A percentile compares a stretch with the other conserved stretches of the same genome.
phyloP scores from a whole-genome alignment of 2,113 vertebrate species.

The Tragulus kanchil region DNA sequence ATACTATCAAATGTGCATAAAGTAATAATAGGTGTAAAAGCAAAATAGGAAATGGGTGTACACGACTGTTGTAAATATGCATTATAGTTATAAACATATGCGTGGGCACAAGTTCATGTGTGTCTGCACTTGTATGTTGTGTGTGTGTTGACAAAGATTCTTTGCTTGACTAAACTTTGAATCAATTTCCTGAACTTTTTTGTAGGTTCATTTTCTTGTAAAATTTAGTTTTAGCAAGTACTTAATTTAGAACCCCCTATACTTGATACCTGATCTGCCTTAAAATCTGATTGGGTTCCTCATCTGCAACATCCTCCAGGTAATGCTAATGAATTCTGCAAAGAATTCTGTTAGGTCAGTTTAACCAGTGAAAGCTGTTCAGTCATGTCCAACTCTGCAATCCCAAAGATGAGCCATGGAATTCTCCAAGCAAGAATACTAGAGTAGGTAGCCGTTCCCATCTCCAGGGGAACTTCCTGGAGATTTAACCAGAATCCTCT shows the following conservation, averaged over 20 bases:
- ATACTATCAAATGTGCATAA: background rate
- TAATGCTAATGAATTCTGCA: background rate
- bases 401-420: no score
- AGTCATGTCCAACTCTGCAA: no score
- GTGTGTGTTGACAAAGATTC: background rate
- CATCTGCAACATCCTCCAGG: background rate
- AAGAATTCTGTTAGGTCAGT: background rate
- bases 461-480: no score
- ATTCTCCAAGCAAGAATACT: no score
- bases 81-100: background rate
- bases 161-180: background rate
- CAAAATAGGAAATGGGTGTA: background rate
- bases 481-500: background rate
- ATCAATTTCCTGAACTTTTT: background rate
- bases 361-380: background rate
- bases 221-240: background rate
- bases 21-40: background rate
- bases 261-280: background rate
- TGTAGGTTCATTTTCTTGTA: background rate
- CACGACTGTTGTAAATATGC: background rate
- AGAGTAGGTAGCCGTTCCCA: no score
- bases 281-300: background rate
- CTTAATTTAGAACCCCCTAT: background rate
- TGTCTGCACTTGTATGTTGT: background rate
- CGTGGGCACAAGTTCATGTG: background rate